A percentile compares a stretch with the other conserved stretches of the same genome.
These are phyloP conservation scores for Pelobates cultripes DNA, from an alignment of 2,797 vertebrate species.

Conservation along the genomic window DNA sequence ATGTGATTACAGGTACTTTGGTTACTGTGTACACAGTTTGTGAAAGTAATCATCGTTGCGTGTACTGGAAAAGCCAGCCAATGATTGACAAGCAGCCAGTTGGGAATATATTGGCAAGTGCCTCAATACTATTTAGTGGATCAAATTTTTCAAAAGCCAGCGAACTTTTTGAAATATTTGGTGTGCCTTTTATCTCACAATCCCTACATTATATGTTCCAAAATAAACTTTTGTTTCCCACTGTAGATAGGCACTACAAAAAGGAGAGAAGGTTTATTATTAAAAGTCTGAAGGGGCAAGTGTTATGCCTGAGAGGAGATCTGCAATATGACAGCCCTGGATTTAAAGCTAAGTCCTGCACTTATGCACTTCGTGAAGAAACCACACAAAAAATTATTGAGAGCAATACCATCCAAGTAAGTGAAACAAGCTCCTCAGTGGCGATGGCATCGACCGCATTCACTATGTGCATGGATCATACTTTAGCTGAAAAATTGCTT, in stretches of 20 bases:
- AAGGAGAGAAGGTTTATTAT: neutral
- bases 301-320: neutral
- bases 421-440: neutral
- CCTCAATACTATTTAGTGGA: slow-evolving; percentile 1
- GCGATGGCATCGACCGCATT: neutral
- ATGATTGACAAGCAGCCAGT: neutral
- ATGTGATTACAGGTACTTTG: neutral
- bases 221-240: neutral
- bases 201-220: neutral
- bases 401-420: neutral
- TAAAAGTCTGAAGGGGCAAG: too few relatives aligned
- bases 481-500: neutral
- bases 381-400: neutral
- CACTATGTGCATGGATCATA: neutral
- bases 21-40: neutral
- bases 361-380: neutral
- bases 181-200: neutral
- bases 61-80: slow-evolving; percentile 14
- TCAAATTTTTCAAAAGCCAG: neutral
- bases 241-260: neutral
- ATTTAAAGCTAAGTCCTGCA: neutral
- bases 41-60: neutral
- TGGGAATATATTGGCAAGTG: slow-evolving; percentile 4
- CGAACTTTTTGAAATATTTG: neutral
- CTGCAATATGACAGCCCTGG: neutral